phyloP scores from a whole-genome alignment of 1,140 invertebrate genomes.

The Lordiphosa collinella region DNA sequence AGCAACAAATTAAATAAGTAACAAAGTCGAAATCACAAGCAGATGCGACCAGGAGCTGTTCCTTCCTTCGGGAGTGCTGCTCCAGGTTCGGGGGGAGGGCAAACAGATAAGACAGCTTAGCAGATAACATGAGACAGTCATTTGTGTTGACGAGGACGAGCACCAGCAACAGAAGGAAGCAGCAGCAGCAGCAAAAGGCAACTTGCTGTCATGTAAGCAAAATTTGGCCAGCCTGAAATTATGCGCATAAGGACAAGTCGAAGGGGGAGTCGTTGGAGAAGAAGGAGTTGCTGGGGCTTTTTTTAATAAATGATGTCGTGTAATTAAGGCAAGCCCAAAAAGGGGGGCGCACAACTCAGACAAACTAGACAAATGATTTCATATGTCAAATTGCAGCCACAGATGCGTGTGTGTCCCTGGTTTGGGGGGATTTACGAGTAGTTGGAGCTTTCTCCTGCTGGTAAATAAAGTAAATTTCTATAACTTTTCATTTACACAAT shows the following conservation, averaged over 20 bases:
- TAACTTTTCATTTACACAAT: too few relatives aligned
- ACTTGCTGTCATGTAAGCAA: constrained; percentile 28
- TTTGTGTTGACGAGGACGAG: constrained; percentile 63
- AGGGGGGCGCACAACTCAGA: constrained; percentile 19
- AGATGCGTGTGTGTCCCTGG: too few relatives aligned
- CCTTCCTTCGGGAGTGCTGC: neutral
- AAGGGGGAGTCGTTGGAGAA: neutral
- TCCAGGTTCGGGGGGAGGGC: constrained; percentile 2
- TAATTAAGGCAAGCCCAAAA: constrained; percentile 69
- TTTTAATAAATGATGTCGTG: constrained; percentile 73
- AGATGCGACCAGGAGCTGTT: constrained; percentile 3
- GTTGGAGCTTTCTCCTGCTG: too few relatives aligned
- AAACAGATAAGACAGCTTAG: constrained; percentile 69
- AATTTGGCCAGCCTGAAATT: constrained; percentile 37
- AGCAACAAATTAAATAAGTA: constrained; percentile 76
- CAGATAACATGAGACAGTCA: constrained; percentile 75
- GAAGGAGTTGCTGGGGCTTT: constrained; percentile 36
- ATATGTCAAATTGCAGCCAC: neutral
- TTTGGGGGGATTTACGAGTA: too few relatives aligned
- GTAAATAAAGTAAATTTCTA: too few relatives aligned
- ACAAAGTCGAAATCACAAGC: constrained; percentile 54
- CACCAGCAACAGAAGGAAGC: constrained; percentile 4
- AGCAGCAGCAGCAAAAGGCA: too few relatives aligned
- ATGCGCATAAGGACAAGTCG: constrained; percentile 27
- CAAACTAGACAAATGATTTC: constrained; percentile 56